Base-by-base conservation (phyloP, 92 coral and sea anemone species). In the Muricea muricata region DNA sequence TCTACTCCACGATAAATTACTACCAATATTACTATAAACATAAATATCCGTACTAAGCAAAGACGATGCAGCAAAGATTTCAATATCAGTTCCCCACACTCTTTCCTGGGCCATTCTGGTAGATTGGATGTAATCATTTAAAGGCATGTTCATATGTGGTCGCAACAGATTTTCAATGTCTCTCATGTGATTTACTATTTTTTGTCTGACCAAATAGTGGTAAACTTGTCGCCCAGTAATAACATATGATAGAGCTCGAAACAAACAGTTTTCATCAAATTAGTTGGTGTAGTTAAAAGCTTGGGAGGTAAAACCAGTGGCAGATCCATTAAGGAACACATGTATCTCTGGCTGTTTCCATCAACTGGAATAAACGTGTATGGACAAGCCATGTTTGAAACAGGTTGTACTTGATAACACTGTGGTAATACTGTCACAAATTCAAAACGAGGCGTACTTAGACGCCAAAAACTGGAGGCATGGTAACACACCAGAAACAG, bases 181-280 rank as follows among this genome's bases (percentile, higher is more conserved):
- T 24, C 75, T 84, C 88, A 88, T 88, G 31, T 85, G 89, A 40
- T 79, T 54, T 29, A 73, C 14, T 66, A 78, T 87, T 75, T 82
- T 78, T 46, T 65, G 75, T 80, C 89, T 89, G 37, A 89, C 56
- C 31, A 52, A 46, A 68, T 21, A 28, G 54, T 89, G 92, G 70
- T 89, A 89, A 18, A 81, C 67, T 79, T 89, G 93, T 86, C 93
- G 83, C 29, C 93, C 93, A 70, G 86, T 86, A 45, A 86, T 56
- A 33, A 79, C 73, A 70, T 86, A 86, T 21, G 90, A 86, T n/a
- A 86, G 39, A 56, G 89, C 89, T 78, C 89, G 33, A 54, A 86
- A 86, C 30, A 86, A 30, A 65, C 95, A 89, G 84, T 90, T 92
- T 39, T 91, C 91, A 80, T 89, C 82, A 29, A 13, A 40, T 39